Base-by-base conservation (phyloP, 2,797 vertebrate genomes). In the Alauda arvensis region DNA sequence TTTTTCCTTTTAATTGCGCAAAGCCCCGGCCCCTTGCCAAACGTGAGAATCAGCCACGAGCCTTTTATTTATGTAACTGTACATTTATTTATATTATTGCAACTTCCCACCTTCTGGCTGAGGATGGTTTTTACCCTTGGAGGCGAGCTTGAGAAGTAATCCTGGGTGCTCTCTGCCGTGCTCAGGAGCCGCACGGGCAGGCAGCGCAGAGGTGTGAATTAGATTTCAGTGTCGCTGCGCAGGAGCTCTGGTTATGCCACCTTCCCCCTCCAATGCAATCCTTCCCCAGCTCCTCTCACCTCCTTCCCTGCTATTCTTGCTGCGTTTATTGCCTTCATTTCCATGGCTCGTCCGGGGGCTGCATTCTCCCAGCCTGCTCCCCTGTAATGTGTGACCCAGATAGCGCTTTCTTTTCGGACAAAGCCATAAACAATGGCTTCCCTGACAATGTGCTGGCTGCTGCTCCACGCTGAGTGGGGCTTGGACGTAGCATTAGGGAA, bases 311-410 rank as follows among this genome's bases (percentile, higher is more conserved):
- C 76, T 87, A 82, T 93, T 94, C 92, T 94, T 60, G 80, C 92
- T 81, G 67, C 52, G 46, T 92, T 86, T 90, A 51, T 83, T 89
- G 51, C 90, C 94, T 91, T 93, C 70, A 79, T 95, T 93, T 91
- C 78, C 88, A 37, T n/a, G 9, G 86, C 61, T 52, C 8, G 4
- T 6, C 37, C 3, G 2, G 68, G 68, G n/a, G 63, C 69, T 81
- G 87, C 65, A 42, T 85, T 82, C 79, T 85, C 87, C 18, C 17
- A 79, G 62, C 46, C 37, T 6, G 52, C 67, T 87, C 60, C 91
- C 90, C 88, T 56, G 81, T 70, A 70, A 87, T 34, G 88, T 90
- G 89, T 94, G 94, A 94, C 92, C 88, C 42, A 91, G 92, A 82
- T 75, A 93, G 33, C 5, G 81, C 77, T 94, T 96, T 92, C 88